Conservation (phyloP, 2,888 invertebrate genomes). For the Dicyrtoma fusca region DNA sequence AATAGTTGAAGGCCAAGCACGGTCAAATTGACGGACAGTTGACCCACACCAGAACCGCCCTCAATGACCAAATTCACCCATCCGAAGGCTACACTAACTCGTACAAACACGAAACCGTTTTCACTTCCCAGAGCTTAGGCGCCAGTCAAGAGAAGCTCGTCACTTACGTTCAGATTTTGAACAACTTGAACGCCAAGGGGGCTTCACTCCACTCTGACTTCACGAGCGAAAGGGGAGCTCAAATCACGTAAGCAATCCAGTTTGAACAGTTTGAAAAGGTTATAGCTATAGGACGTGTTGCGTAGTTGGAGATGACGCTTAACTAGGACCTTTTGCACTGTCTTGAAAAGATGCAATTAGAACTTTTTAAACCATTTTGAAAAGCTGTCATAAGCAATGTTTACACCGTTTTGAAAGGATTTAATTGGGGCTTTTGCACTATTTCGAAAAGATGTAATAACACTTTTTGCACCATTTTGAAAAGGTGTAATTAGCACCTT, state of each 20-base stretch:
- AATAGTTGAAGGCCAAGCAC: conserved; percentile 9
- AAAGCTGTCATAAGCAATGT: too few species aligned
- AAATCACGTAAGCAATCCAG: background rate
- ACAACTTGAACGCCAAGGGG: background rate
- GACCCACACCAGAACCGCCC: conserved; percentile 12
- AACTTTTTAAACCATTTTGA: too few species aligned
- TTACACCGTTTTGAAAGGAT: too few species aligned
- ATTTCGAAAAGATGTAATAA: too few species aligned
- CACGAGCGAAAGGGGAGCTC: background rate
- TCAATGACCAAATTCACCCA: background rate
- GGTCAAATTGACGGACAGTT: background rate
- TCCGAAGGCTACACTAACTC: conserved; percentile 21
- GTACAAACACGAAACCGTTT: conserved; percentile 8
- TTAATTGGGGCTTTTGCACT: too few species aligned
- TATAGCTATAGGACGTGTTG: too few species aligned
- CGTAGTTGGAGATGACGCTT: too few species aligned
- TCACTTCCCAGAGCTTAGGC: background rate
- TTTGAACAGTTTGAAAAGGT: too few species aligned
- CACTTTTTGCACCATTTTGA: too few species aligned
- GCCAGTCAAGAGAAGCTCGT: background rate
- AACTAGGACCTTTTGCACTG: too few species aligned
- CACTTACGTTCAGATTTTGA: conserved; percentile 2
- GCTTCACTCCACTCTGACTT: conserved; percentile 4
- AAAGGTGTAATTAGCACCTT: too few species aligned
- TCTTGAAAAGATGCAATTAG: too few species aligned